phyloP scores from a whole-genome alignment of 2,888 invertebrate species.

The Hanleya hanleyi region DNA sequence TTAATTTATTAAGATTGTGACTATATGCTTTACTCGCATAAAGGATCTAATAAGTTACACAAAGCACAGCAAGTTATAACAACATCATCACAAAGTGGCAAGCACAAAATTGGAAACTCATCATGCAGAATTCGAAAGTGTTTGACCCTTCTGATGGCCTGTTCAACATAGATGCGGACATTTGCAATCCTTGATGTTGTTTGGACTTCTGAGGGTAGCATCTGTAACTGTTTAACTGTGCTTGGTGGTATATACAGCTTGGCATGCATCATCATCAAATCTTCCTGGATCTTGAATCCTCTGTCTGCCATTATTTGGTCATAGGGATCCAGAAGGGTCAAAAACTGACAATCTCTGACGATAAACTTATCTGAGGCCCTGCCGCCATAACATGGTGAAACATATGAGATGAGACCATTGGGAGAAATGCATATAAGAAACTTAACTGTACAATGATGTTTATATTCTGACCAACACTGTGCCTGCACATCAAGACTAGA shows the following conservation, averaged over 20 bases:
- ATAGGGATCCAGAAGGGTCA: constrained; percentile 22
- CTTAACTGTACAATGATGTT: constrained; percentile 39
- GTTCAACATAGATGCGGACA: constrained; percentile 32
- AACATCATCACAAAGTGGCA: too few relatives aligned
- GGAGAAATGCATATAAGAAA: constrained; percentile 36
- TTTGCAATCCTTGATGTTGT: constrained; percentile 25
- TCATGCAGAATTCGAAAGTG: too few relatives aligned
- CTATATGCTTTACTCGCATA: too few relatives aligned
- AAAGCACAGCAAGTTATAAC: too few relatives aligned
- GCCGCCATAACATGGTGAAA: constrained; percentile 36
- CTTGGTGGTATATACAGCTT: constrained; percentile 27
- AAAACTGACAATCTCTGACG: constrained; percentile 23
- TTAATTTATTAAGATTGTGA: too few relatives aligned
- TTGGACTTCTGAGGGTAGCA: constrained; percentile 11
- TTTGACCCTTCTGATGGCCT: constrained; percentile 32
- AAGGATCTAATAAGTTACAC: too few relatives aligned
- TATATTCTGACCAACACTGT: constrained; percentile 32
- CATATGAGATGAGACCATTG: constrained; percentile 28
- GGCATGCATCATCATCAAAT: constrained; percentile 15
- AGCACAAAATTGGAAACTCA: too few relatives aligned
- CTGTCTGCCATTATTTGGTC: constrained; percentile 39
- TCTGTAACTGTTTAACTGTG: constrained; percentile 6
- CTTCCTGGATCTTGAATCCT: constrained; percentile 32
- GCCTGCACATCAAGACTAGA: constrained; percentile 18
- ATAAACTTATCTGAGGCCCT: constrained; percentile 35